Evolutionary conservation across 2,888 invertebrate species (phyloP).

Genomic region (Mylabris sibirica): DNA sequence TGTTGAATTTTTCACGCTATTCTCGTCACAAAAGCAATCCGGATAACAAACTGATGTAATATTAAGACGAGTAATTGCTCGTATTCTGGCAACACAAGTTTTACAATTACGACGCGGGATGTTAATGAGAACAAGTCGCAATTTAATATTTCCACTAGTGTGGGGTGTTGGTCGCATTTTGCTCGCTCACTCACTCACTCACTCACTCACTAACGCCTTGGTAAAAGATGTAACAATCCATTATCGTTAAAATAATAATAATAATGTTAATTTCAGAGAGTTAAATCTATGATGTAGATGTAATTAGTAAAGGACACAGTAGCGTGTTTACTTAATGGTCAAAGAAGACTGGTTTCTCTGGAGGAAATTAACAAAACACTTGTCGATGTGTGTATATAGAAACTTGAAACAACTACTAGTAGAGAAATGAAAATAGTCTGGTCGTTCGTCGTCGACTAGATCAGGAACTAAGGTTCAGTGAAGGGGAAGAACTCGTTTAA

Average conservation of each 20-base stretch:
- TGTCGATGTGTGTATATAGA: background rate
- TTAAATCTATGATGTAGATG: constrained; percentile 19
- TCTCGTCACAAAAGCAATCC: constrained; percentile 23
- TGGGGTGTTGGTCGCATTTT: constrained; percentile 4
- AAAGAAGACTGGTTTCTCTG: constrained; percentile 11
- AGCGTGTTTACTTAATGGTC: constrained; percentile 13
- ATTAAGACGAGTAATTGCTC: constrained; percentile 31
- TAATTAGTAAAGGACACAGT: constrained; percentile 16
- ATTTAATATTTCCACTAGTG: constrained; percentile 3
- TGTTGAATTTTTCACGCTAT: constrained; percentile 21
- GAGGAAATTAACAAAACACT: constrained; percentile 24
- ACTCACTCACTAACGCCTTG: too few species aligned
- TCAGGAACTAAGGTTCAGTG: constrained; percentile 6
- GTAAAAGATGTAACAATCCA: too few species aligned
- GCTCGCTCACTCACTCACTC: too few species aligned
- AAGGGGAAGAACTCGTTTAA: constrained; percentile 34
- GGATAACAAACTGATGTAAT: constrained; percentile 33
- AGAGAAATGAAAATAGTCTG: background rate
- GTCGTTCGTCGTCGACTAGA: background rate
- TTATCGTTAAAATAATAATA: background rate
- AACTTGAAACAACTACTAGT: constrained; percentile 1
- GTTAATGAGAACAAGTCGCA: constrained; percentile 34
- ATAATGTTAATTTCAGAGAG: constrained; percentile 22
- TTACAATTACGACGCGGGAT: constrained; percentile 29
- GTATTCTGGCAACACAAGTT: constrained; percentile 26